Conservation (phyloP, 2,888 invertebrate species). For the Protophormia terraenovae region DNA sequence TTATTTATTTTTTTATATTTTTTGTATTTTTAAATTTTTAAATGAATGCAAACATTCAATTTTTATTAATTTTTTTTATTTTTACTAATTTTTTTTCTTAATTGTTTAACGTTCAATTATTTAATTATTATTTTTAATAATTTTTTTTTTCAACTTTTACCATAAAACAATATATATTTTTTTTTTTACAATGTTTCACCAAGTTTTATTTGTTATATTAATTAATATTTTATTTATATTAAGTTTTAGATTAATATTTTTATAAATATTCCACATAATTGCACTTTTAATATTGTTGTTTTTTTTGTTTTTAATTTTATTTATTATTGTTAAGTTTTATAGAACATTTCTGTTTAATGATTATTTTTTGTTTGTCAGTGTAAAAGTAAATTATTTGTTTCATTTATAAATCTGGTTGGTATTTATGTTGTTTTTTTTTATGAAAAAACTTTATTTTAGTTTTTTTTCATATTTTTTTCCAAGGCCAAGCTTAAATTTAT, state of each 20-base stretch:
- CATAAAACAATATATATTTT: conserved; percentile 71
- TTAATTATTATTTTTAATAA: conserved; percentile 49
- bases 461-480: conserved; percentile 61
- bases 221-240: conserved; percentile 66
- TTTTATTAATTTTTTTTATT: conserved; percentile 47
- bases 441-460: conserved; percentile 69
- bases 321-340: conserved; percentile 70
- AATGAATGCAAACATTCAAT: conserved; percentile 62
- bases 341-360: conserved; percentile 51
- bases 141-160: conserved; percentile 70
- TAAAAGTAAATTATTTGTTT: conserved; percentile 61
- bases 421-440: conserved; percentile 61
- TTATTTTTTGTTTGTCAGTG: conserved; percentile 47
- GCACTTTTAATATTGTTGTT: conserved; percentile 82
- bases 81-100: conserved; percentile 48
- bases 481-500: conserved; percentile 56
- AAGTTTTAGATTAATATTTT: conserved; percentile 63
- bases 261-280: conserved; percentile 83
- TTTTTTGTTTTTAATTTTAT: conserved; percentile 71
- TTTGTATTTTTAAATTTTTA: conserved; percentile 3
- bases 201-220: conserved; percentile 68
- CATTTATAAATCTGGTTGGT: conserved; percentile 44
- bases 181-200: conserved; percentile 70
- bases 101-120: conserved; percentile 57
- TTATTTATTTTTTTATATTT: conserved; percentile 16